Evolutionary conservation across 1,140 invertebrate genomes (phyloP).

Genomic region (Mylabris phalerata): DNA sequence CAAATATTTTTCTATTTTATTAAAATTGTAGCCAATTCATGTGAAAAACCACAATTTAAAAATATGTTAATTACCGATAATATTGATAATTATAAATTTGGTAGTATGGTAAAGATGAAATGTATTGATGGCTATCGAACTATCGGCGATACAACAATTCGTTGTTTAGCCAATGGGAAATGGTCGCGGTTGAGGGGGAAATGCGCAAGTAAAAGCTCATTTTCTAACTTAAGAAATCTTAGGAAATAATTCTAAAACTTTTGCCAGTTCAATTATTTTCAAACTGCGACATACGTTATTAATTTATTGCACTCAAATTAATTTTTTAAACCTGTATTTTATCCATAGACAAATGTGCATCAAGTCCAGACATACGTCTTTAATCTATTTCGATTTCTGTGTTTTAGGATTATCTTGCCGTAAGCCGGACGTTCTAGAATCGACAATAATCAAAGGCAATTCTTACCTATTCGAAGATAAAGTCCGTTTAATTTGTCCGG

Average conservation of each 20-base stretch:
- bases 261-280: no score
- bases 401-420: slow-evolving; percentile 32
- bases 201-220: slow-evolving; percentile 41
- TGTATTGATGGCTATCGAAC: slow-evolving; percentile 46
- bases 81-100: slow-evolving; percentile 38
- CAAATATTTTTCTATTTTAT: not conserved
- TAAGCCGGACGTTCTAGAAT: slow-evolving; percentile 25
- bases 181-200: slow-evolving; percentile 51
- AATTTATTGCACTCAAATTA: no score
- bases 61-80: slow-evolving; percentile 22
- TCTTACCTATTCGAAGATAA: slow-evolving; percentile 35
- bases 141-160: slow-evolving; percentile 44
- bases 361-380: no score
- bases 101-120: slow-evolving; percentile 43
- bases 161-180: slow-evolving; percentile 46
- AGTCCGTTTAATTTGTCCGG: slow-evolving; percentile 27
- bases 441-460: slow-evolving; percentile 27
- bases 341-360: no score
- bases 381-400: not conserved
- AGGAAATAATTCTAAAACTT: no score
- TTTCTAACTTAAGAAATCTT: no score
- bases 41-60: slow-evolving; percentile 33
- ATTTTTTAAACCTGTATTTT: no score
- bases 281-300: no score
- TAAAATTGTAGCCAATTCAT: slow-evolving; percentile 36